A percentile compares a stretch with the other conserved stretches of the same genome.
Evolutionary conservation across 2,797 vertebrate species (phyloP).

Genomic region (Pygocentrus nattereri): DNA sequence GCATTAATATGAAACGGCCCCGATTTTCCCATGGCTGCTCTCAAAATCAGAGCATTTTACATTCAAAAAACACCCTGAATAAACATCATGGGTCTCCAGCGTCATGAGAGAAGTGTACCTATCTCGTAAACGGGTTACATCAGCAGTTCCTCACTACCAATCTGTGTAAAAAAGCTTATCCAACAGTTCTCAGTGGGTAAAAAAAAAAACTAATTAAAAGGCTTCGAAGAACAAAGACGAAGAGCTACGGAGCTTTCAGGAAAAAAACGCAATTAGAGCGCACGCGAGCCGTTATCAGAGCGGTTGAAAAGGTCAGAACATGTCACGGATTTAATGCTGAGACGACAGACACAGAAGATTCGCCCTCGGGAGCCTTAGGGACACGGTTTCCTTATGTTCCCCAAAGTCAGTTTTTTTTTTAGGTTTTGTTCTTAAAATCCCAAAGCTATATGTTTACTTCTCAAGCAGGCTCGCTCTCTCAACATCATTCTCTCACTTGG

Average conservation of each 20-base stretch:
- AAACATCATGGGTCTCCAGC: not conserved
- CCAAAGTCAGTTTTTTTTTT: not conserved
- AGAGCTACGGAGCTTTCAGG: slow-evolving; percentile 41
- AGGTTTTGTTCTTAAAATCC: not conserved
- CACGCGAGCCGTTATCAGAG: slow-evolving; percentile 47
- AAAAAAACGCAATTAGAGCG: slow-evolving; percentile 50
- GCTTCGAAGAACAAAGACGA: slow-evolving; percentile 47
- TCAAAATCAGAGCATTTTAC: slow-evolving; percentile 12
- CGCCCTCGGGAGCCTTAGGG: not conserved
- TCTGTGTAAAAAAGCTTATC: slow-evolving; percentile 47
- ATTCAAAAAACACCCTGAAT: slow-evolving; percentile 31
- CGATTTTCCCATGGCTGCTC: not conserved
- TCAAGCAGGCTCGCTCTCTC: too few species aligned
- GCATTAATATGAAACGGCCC: slow-evolving; percentile 25
- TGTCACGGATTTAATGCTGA: slow-evolving; percentile 44
- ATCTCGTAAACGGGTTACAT: slow-evolving; percentile 32
- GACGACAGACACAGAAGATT: slow-evolving; percentile 16
- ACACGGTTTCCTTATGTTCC: not conserved
- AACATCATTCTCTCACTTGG: too few species aligned
- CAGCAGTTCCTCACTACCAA: slow-evolving; percentile 32
- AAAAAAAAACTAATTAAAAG: slow-evolving; percentile 54
- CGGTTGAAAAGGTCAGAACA: slow-evolving; percentile 53
- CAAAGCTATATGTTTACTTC: not conserved
- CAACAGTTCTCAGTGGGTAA: slow-evolving; percentile 44
- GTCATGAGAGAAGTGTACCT: slow-evolving; percentile 5